A percentile compares a stretch with the other conserved stretches of the same genome.
These are phyloP conservation scores for Drymodes brunneopygia DNA, from an alignment of 2,113 vertebrate species.

Conservation along the genomic window DNA sequence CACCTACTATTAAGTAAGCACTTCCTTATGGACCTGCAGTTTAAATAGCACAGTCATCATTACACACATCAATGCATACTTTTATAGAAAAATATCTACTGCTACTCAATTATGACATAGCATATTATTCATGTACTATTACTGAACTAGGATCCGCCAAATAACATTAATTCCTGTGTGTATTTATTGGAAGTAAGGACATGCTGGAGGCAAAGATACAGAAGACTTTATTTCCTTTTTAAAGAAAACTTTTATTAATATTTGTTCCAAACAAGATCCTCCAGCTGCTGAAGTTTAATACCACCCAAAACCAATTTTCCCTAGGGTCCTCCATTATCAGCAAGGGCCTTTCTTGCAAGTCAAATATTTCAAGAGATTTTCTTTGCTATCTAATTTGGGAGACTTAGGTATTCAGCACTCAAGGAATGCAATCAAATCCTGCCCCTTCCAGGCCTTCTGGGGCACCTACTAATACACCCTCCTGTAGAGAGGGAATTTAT, in stretches of 20 bases:
- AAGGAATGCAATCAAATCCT: slow-evolving; percentile 26
- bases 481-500: slow-evolving; percentile 25
- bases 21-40: not conserved
- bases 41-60: not conserved
- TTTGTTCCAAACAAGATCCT: not conserved
- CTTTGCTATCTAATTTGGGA: not conserved
- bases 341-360: not conserved
- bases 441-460: not conserved
- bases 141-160: not conserved
- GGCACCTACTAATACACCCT: slow-evolving; percentile 48
- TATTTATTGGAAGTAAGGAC: not conserved
- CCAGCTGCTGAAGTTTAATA: not conserved
- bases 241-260: not conserved
- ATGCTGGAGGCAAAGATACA: not conserved
- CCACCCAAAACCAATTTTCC: not conserved
- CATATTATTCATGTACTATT: not conserved
- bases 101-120: not conserved
- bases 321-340: not conserved
- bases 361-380: not conserved
- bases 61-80: not conserved
- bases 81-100: not conserved
- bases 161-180: not conserved
- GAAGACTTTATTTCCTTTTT: not conserved
- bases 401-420: not conserved
- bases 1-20: not conserved